Base-by-base conservation (phyloP, 2,797 vertebrate species). In the Sus cebifrons region DNA sequence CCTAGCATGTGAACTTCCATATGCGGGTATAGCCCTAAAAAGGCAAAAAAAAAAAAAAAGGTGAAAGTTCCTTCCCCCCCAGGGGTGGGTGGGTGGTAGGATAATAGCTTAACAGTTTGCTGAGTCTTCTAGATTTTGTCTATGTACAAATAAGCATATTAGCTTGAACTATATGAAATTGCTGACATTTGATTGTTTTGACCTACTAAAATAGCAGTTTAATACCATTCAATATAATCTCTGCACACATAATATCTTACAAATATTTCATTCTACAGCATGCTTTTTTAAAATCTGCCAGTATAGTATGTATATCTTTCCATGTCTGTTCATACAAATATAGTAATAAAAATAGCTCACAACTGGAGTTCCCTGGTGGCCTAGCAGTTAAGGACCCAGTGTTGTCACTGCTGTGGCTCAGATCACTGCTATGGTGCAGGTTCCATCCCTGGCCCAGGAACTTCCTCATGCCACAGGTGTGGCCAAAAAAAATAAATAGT, bases 231-330 rank as follows among this genome's bases (percentile, higher is more conserved):
- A 32, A 29, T 25, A 68, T 65, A 77, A 86, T 85, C 70, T 90
- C 67, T 71, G n/a, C 65, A 71, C 54, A 23, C 21, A 9, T 54
- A 11, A 75, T 81, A 32, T 82, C 70, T 85, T 64, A 75, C 74
- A 92, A 64, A 78, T 73, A 58, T 91, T 94, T 91, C 56, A 60
- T 70, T 84, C 79, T 77, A 78, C 17, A 70, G 52, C 65, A 36
- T 87, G 11, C 29, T 91, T 85, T 91, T 73, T 64, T 96, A 67
- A 36, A 36, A 60, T 54, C n/a, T 89, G 84, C 62, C 15, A 52
- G 2, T 40, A 52, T n/a, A 40, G 9, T 13, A 68, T 62, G 14
- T 23, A 1, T 60, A 25, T 71, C 65, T 92, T 84, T 95, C 83
- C 36, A 36, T 71, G 49, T 86, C 75, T 90, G 62, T 83, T 84